Evolutionary conservation across 2,797 vertebrate species (phyloP).

Genomic region (Bovichtus diacanthus): DNA sequence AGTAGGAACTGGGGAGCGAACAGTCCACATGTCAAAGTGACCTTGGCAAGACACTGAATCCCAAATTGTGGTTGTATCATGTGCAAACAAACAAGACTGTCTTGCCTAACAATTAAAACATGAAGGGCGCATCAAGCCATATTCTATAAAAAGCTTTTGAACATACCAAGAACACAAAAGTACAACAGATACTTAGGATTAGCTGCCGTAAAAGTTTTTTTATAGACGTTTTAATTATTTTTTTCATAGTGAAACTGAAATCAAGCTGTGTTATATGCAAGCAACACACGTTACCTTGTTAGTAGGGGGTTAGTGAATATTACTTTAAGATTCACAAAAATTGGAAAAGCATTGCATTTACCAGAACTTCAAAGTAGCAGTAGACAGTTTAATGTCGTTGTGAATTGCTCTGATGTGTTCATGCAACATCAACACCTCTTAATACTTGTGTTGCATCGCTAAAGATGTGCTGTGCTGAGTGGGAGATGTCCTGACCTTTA

Average conservation of each 20-base stretch:
- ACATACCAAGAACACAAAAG: background rate
- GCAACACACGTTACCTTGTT: background rate
- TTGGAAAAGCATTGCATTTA: background rate
- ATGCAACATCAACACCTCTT: slow-evolving; percentile 35
- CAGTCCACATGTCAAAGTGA: background rate
- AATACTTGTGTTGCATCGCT: slow-evolving; percentile 6
- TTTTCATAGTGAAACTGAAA: background rate
- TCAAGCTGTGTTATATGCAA: background rate
- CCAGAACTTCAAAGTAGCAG: background rate
- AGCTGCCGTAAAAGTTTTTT: background rate
- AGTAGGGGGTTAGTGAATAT: background rate
- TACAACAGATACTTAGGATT: background rate
- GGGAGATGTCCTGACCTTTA: slow-evolving; percentile 57
- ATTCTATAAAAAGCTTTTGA: background rate
- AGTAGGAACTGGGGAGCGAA: no score
- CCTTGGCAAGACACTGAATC: background rate
- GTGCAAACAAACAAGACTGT: background rate
- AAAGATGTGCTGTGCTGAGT: slow-evolving; percentile 33
- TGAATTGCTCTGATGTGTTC: background rate
- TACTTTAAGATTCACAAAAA: slow-evolving; percentile 8
- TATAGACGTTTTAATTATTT: background rate
- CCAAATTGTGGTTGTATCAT: background rate
- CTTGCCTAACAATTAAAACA: background rate
- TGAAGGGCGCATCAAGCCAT: background rate
- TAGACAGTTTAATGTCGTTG: slow-evolving; percentile 2